Conservation (phyloP, 2,888 invertebrate genomes). For the Parnassius orleans region DNA sequence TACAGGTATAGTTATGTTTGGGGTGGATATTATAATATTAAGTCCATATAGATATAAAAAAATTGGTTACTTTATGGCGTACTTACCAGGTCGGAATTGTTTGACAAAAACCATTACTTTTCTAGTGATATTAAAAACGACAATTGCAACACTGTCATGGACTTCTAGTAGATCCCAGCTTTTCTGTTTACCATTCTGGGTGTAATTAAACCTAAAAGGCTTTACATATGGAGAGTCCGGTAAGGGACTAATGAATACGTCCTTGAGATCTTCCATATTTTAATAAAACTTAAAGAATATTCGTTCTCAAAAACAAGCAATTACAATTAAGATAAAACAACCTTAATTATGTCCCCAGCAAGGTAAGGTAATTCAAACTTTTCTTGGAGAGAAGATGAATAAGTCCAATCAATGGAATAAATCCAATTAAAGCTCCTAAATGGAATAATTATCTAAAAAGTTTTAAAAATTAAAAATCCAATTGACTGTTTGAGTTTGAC, state of each 20-base stretch:
- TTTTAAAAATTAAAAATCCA: too few species aligned
- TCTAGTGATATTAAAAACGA: conserved; percentile 89
- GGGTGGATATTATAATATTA: too few species aligned
- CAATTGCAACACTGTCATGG: conserved; percentile 92
- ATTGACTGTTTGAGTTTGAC: too few species aligned
- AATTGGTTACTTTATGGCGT: conserved; percentile 20
- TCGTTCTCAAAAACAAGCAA: conserved; percentile 27
- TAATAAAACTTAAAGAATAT: neutral
- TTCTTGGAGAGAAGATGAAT: too few species aligned
- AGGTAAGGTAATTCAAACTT: too few species aligned
- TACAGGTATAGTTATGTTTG: too few species aligned
- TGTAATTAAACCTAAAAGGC: conserved; percentile 87
- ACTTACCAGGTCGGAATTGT: conserved; percentile 93
- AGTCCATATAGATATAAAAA: neutral
- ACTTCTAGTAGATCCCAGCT: conserved; percentile 91
- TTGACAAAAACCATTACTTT: conserved; percentile 91
- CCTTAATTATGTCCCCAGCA: too few species aligned
- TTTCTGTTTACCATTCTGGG: conserved; percentile 87
- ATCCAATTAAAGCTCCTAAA: too few species aligned
- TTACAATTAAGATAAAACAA: too few species aligned
- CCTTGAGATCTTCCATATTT: conserved; percentile 74
- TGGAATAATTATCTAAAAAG: too few species aligned
- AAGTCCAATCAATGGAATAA: too few species aligned
- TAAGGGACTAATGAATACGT: conserved; percentile 74
- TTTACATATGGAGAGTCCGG: conserved; percentile 87